Base-by-base conservation (phyloP, 2,113 vertebrate genomes). In the Loxodonta africana region DNA sequence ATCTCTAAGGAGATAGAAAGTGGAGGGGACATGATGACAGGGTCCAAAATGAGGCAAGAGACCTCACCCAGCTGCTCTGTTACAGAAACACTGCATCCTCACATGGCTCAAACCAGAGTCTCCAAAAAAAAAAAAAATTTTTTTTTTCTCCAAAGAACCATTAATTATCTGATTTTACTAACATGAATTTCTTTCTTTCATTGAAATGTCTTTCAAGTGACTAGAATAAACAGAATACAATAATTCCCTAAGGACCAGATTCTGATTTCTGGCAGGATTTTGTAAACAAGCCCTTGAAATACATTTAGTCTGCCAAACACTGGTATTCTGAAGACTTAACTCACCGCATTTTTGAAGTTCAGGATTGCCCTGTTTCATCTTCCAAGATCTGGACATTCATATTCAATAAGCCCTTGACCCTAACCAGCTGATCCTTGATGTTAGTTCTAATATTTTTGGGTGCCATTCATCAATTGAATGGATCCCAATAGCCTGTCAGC, bases 111-210 rank as follows among this genome's bases (percentile, higher is more conserved):
- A 3, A 26, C 21, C n/a, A 15, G 8, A 5, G n/a, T 86, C 60
- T 93, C 51, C 73, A 48, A 86, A 65, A 83, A 96, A 96, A 37
- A 37, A 37, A 37, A 37, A 37, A 37, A 37, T 37, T 37, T 37
- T 37, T 37, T 37, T 37, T 37, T 37, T 37, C 37, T 37, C 51
- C 76, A 48, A 86, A 65, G 84, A 96, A 96, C 65, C 12, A 76
- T 92, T 92, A 96, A 18, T 96, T 86, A 94, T 93, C 89, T 96
- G 90, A 95, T 94, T 96, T 96, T 76, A 74, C 23, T 89, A 93
- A 94, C 89, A 62, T 67, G 94, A 28, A 60, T 81, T 94, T 94
- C 37, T 63, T 46, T 62, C 78, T 69, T 41, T 25, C 26, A 67
- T 10, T 89, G 57, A 71, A 77, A 73, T 81, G 74, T 89, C 74